Conservation (phyloP, 2,888 invertebrate genomes). For the Lucinisca nassula region DNA sequence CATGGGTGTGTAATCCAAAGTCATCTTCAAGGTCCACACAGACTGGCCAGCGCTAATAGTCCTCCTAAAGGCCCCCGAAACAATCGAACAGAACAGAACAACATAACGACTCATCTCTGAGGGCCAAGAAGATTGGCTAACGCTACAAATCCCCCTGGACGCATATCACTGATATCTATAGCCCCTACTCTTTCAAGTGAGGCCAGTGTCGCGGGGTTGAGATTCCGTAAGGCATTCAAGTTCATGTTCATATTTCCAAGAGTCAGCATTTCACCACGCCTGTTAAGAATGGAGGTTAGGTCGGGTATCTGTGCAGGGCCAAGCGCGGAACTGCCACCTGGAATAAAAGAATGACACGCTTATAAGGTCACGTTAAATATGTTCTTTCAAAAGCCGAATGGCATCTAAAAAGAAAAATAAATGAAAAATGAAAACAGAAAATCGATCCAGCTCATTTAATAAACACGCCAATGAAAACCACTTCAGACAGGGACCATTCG, state of each 20-base stretch:
- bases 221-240: conserved; percentile 14
- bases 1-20: too few species aligned
- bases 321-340: background rate
- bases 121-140: conserved; percentile 44
- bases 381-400: too few species aligned
- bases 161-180: conserved; percentile 54
- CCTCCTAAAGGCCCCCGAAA: too few species aligned
- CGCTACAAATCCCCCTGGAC: conserved; percentile 46
- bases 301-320: background rate
- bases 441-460: too few species aligned
- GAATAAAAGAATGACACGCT: background rate
- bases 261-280: conserved; percentile 52
- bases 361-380: too few species aligned
- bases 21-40: too few species aligned
- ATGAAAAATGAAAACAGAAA: too few species aligned
- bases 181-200: conserved; percentile 52
- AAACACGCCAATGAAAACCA: too few species aligned
- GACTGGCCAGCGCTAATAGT: too few species aligned
- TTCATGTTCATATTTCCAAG: background rate
- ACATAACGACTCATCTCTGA: background rate
- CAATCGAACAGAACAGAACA: background rate
- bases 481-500: too few species aligned
- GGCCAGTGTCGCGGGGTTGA: conserved; percentile 41
- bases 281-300: conserved; percentile 55
- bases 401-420: too few species aligned